Evolutionary conservation across 1,140 invertebrate species (phyloP).

Genomic region (Zeugodacus cucurbitae): DNA sequence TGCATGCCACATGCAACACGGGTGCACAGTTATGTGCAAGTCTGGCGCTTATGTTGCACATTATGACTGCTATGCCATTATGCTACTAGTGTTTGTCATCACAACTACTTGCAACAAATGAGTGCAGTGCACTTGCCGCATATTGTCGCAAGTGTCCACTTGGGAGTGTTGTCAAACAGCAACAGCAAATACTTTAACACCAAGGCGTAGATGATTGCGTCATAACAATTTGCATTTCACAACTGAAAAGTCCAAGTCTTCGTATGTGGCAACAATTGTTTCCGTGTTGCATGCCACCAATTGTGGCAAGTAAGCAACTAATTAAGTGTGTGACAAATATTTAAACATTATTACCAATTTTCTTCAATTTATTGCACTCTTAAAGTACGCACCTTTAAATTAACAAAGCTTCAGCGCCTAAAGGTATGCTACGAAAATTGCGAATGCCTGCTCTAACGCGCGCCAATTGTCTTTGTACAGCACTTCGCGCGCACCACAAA

Average conservation of each 20-base stretch:
- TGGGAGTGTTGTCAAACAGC: neutral
- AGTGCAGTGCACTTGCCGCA: constrained; percentile 33
- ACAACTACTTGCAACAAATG: constrained; percentile 6
- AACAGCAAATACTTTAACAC: neutral
- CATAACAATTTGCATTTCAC: neutral
- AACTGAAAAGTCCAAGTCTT: neutral
- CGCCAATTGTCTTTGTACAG: neutral
- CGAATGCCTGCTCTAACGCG: neutral
- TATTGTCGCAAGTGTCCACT: constrained; percentile 29
- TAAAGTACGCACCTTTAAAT: neutral
- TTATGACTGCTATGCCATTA: neutral
- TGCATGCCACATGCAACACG: neutral
- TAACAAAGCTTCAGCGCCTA: constrained; percentile 2
- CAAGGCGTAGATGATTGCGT: neutral
- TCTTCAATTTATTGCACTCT: neutral
- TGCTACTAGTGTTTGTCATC: neutral
- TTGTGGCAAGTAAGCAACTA: neutral
- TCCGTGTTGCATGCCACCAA: neutral
- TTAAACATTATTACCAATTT: neutral
- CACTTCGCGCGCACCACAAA: neutral
- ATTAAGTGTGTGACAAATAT: neutral
- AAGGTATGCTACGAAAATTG: neutral
- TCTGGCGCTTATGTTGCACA: neutral
- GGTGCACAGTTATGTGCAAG: neutral
- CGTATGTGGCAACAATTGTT: neutral